Base-by-base conservation (phyloP, 2,113 vertebrate species). In the Sus scrofa region DNA sequence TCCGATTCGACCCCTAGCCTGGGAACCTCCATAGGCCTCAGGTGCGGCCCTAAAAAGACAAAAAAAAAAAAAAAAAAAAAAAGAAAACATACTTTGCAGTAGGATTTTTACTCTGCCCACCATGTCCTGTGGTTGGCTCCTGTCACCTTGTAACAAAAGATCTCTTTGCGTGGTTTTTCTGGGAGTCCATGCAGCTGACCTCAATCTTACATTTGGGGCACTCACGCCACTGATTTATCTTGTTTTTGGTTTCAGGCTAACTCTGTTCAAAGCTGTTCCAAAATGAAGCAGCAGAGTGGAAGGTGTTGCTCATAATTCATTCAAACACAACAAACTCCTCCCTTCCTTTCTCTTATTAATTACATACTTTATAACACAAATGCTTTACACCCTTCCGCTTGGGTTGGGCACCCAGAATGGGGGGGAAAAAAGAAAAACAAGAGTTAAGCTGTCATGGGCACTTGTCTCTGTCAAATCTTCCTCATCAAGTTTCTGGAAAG, bases 311-410 rank as follows among this genome's bases (percentile, higher is more conserved):
- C 34, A 62, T 95, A 97, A 96, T 96, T 98, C 19, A 96, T 79
- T 78, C 88, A 96, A 97, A 73, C 94, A 79, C 54, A n/a, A 96
- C 95, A 95, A 97, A 27, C 82, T 77, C 85, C 34, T 97, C 89
- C 94, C 96, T 70, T 95, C 98, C 56, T 52, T 68, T 97, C 62
- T 95, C 83, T 97, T 89, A 97, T 96, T 97, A 98, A 93, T 97
- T 97, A 94, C 32, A 90, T 82, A 39, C 54, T 82, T 96, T 50
- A 95, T 65, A 95, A 97, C 97, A 97, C 37, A 98, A 98, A 96
- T 73, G 37, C 13, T 94, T 56, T 86, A 97, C 98, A 96, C 32
- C 94, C 58, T 95, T 97, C 93, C 73, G 74, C 95, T 84, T 96
- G 85, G 73, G 94, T 87, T 92, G 91, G 68, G 67, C 44, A 68